phyloP scores from a whole-genome alignment of 2,797 vertebrate species.

The Pangasius sanitwongsei region DNA sequence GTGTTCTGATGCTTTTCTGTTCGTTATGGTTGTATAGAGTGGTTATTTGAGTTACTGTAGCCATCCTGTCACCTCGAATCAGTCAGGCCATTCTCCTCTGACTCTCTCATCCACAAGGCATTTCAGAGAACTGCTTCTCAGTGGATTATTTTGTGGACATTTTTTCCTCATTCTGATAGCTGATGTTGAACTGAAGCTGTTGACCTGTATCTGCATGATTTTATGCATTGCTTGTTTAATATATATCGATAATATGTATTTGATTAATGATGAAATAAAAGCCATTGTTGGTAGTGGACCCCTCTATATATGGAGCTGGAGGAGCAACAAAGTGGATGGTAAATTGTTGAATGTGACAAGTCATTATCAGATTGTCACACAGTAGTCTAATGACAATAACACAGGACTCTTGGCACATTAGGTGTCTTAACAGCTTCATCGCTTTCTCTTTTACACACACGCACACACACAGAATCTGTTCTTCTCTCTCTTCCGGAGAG shows the following conservation, averaged over 20 bases:
- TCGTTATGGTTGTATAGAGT: background rate
- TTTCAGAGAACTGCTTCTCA: background rate
- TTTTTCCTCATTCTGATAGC: background rate
- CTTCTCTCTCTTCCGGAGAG: conserved; percentile 56
- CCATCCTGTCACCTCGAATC: background rate
- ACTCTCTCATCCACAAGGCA: background rate
- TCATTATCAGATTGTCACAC: conserved; percentile 79
- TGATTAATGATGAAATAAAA: conserved; percentile 8
- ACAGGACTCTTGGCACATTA: conserved; percentile 60
- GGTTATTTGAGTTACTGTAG: background rate
- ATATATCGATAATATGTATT: background rate
- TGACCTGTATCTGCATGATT: background rate
- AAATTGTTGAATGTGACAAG: conserved; percentile 64
- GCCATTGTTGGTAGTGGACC: background rate
- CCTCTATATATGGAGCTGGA: background rate
- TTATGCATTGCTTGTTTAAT: background rate
- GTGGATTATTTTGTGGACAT: no score
- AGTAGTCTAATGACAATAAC: conserved; percentile 66
- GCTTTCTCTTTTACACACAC: conserved; percentile 28
- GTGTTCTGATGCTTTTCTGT: background rate
- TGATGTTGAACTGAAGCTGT: background rate
- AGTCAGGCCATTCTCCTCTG: background rate
- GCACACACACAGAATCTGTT: conserved; percentile 46
- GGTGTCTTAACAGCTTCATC: conserved; percentile 52
- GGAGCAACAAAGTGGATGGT: background rate